Evolutionary conservation across 2,888 invertebrate genomes (phyloP).

Genomic region (Cryptocephalus moraei): DNA sequence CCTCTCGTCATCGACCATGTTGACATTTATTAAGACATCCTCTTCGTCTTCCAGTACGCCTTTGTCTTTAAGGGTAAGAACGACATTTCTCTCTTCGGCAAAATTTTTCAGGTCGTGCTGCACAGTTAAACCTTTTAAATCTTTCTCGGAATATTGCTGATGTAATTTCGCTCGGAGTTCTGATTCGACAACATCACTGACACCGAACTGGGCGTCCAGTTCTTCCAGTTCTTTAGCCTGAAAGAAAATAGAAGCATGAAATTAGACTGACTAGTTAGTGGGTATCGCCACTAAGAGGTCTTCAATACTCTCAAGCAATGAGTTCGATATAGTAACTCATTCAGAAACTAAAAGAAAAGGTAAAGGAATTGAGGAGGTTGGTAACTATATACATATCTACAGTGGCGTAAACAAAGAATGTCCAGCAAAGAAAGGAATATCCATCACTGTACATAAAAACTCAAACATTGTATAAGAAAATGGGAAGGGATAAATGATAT

Average conservation of each 20-base stretch:
- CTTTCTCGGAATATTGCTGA: slow-evolving; percentile 55
- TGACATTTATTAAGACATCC: slow-evolving; percentile 87
- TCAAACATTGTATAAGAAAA: too few relatives aligned
- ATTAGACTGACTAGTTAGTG: too few relatives aligned
- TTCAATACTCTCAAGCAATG: too few relatives aligned
- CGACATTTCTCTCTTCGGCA: slow-evolving; percentile 71
- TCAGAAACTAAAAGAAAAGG: too few relatives aligned
- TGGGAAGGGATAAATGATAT: too few relatives aligned
- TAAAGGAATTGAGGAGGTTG: too few relatives aligned
- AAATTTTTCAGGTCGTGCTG: slow-evolving; percentile 65
- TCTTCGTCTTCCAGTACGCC: slow-evolving; percentile 76
- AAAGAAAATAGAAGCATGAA: slow-evolving; percentile 2
- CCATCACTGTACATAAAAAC: too few relatives aligned
- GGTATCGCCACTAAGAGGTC: too few relatives aligned
- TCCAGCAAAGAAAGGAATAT: too few relatives aligned
- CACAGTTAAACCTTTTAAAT: slow-evolving; percentile 74
- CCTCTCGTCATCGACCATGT: slow-evolving; percentile 74
- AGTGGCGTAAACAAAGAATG: too few relatives aligned
- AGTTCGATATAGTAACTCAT: too few relatives aligned
- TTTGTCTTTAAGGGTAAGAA: slow-evolving; percentile 90
- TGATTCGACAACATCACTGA: slow-evolving; percentile 72
- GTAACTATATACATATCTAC: too few relatives aligned
- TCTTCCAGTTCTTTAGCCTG: slow-evolving; percentile 90
- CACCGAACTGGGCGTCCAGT: slow-evolving; percentile 90
- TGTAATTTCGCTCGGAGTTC: slow-evolving; percentile 51